Evolutionary conservation across 2,888 invertebrate genomes (phyloP).

Genomic region (Endotricha flammealis): DNA sequence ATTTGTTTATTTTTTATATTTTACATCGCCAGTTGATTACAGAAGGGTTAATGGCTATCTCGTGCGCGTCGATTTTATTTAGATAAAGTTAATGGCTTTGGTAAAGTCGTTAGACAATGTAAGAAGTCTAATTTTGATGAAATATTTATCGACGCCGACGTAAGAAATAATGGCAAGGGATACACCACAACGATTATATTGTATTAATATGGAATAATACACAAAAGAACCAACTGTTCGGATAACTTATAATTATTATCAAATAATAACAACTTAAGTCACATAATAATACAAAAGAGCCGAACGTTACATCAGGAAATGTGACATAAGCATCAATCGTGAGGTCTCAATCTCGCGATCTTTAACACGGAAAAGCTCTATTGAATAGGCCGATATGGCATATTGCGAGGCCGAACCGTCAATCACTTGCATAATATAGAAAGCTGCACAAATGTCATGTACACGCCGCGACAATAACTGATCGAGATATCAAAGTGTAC

Average conservation of each 20-base stretch:
- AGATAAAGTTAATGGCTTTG: conserved; percentile 11
- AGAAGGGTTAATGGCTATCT: conserved; percentile 14
- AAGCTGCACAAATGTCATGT: conserved; percentile 54
- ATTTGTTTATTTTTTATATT: background rate
- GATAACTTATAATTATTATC: too few species aligned
- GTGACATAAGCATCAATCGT: conserved; percentile 50
- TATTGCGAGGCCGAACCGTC: conserved; percentile 57
- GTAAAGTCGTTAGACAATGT: background rate
- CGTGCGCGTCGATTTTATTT: conserved; percentile 15
- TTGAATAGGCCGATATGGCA: conserved; percentile 54
- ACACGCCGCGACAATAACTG: conserved; percentile 33
- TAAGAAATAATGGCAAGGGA: too few species aligned
- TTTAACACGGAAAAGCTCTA: conserved; percentile 55
- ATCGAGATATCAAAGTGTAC: conserved; percentile 26
- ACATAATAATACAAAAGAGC: too few species aligned
- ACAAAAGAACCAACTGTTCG: too few species aligned
- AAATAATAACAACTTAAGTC: too few species aligned
- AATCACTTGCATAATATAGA: conserved; percentile 65
- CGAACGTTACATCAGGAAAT: conserved; percentile 26
- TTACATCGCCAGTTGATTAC: background rate
- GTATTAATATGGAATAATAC: too few species aligned
- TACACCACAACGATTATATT: too few species aligned
- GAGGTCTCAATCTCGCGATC: conserved; percentile 62
- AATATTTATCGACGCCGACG: too few species aligned
- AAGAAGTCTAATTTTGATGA: conserved; percentile 4